Base-by-base conservation (phyloP, 2,797 vertebrate genomes). In the Mormyrus proboscirostris region DNA sequence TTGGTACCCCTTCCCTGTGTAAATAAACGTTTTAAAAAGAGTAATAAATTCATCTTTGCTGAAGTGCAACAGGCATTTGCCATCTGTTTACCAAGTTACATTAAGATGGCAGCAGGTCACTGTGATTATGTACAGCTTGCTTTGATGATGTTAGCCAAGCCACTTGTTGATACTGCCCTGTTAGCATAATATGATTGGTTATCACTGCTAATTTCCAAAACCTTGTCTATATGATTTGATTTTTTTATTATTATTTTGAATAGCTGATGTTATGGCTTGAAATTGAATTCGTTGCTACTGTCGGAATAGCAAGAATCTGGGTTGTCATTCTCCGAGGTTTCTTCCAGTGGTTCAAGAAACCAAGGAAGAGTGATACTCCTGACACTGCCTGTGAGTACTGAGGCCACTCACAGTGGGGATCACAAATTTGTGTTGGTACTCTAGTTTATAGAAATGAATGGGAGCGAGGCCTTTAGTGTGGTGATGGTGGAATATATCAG, bases 161-260 rank as follows among this genome's bases (percentile, higher is more conserved):
- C 41, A 49, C 47, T 50, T 57, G 33, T 69, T 29, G 49, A 59
- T 69, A 83, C 51, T 59, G 25, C 47, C 29, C 8, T 87, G 33
- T 55, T 62, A 55, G 29, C 38, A 85, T n/a, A 76, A 51, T 55
- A 86, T 25, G 14, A 33, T 14, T 87, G 84, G 62, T 83, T 62
- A 79, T 90, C 89, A 90, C 89, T 90, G 89, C 89, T 90, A 69
- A 88, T 90, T 90, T 90, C 73, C 87, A 88, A 69, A 57, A 87
- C 53, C 88, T 53, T 65, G 69, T 55, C 65, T 88, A 4, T 49
- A 86, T 83, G 73, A 44, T 89, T 82, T 49, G 25, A 85, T 84
- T 25, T 49, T 16, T 55, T 29, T 53, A n/a, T 14, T 76, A 25
- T 57, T 88, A 22, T 89, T 83, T 89, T 51, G 65, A 65, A 10